phyloP scores from a whole-genome alignment of 2,113 vertebrate species.

The Cavia aperea region DNA sequence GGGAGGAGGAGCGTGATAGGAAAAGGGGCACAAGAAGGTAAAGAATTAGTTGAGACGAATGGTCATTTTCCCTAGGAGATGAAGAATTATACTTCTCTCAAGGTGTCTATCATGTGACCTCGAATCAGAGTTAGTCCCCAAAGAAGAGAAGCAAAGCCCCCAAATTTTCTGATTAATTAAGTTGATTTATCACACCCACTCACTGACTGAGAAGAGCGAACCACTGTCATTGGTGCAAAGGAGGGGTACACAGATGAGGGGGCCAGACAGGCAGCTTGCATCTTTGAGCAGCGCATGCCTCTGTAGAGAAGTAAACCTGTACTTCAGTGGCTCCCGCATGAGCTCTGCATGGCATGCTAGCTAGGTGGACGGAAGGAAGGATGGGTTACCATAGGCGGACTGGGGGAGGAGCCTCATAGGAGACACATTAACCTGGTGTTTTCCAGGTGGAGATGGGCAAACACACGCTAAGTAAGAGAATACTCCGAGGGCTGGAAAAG shows the following conservation, averaged over 20 bases:
- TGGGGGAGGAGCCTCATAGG: not conserved
- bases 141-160: not conserved
- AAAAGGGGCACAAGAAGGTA: no score
- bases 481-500: not conserved
- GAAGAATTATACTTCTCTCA: not conserved
- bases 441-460: not conserved
- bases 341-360: accelerated
- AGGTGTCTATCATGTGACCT: not conserved
- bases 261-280: no score
- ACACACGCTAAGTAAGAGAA: not conserved
- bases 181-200: not conserved
- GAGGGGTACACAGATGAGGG: not conserved
- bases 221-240: not conserved
- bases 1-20: no score
- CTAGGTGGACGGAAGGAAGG: not conserved
- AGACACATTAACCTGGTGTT: not conserved
- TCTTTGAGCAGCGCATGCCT: not conserved
- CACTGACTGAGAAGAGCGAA: not conserved
- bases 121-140: not conserved
- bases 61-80: not conserved
- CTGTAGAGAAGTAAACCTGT: not conserved
- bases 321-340: accelerated
- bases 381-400: not conserved
- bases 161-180: not conserved
- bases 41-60: not conserved